Evolutionary conservation across 1,140 invertebrate species (phyloP), one percentile per base, ranked within the genome.

Genomic region (Tachypleus tridentatus): DNA sequence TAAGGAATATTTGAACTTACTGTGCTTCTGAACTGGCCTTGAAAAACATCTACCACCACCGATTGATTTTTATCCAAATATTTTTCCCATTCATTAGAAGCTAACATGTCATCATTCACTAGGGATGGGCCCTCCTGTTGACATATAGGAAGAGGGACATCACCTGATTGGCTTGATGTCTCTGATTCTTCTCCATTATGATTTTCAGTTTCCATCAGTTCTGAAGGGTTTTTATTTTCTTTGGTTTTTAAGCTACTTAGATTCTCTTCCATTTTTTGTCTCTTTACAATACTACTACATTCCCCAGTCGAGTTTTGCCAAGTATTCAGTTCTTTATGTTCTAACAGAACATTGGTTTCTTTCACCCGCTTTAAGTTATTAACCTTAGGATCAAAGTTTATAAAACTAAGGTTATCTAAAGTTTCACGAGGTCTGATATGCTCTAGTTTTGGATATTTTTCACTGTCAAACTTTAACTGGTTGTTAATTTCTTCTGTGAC

Each of bases 11-110:
- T 9, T n/a, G 51, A 57, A 58, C 77, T 78, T 77, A 87, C 85
- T 66, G 84, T 85, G 73, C 83, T 86, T 72, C 86, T 85, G 71
- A 86, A 87, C 70, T 87, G 84, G 64, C 86, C 85, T 74, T 87
- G 84, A 74, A 86, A 86, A 49, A 84, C 85, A 70, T 84, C 81
- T n/a, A 86, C 83, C 59, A 87, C 81, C 52, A 86, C 77, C 70
- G 84, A 86, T 64, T 81, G 77, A 72, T 86, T 86, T 8, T 77
- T 75, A 50, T 74, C 71, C 9, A 85, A 72, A 70, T 86, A 85
- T 65, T 82, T 81, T 10, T 81, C 76, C 85, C 85, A 86, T 53
- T 83, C 81, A 65, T 80, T 80, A 57, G 85, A 81, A 3, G 82
- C 84, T 66, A 79, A 79, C 4, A 76, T 71, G 51, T 82, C 80